These are phyloP conservation scores for Aurelia sp. DNA, from an alignment of 30 jellyfish, hydroid and myxozoan genomes.

Conservation along the genomic window DNA sequence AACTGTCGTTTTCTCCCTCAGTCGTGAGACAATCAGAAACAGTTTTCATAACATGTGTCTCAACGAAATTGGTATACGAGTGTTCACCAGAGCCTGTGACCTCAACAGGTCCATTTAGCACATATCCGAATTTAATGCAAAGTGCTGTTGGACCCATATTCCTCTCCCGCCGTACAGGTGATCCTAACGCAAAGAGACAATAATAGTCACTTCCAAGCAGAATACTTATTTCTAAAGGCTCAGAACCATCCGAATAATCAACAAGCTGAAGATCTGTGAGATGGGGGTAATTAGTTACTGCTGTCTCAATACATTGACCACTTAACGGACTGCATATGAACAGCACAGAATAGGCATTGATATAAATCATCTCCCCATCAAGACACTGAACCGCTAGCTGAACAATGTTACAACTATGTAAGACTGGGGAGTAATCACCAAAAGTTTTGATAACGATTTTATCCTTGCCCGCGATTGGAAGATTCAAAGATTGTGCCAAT, in stretches of 20 bases:
- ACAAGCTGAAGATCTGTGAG: constrained; percentile 32
- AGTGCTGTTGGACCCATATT: neutral
- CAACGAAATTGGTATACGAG: neutral
- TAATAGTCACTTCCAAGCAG: constrained; percentile 14
- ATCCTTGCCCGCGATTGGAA: constrained; percentile 23
- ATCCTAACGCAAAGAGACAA: constrained; percentile 2
- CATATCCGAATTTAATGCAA: neutral
- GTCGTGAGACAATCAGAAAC: neutral
- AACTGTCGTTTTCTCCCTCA: neutral
- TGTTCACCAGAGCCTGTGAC: neutral
- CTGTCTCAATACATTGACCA: constrained; percentile 13
- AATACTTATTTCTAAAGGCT: neutral
- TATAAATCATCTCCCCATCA: neutral
- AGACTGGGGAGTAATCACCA: constrained; percentile 27
- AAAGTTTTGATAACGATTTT: constrained; percentile 20
- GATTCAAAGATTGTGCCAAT: neutral
- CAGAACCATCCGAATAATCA: constrained; percentile 16
- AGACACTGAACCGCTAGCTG: constrained; percentile 4
- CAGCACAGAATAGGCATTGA: constrained; percentile 33
- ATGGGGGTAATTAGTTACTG: constrained; percentile 15
- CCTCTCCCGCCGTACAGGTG: neutral
- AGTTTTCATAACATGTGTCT: constrained; percentile 17
- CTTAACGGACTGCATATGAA: constrained; percentile 48
- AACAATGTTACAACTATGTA: constrained; percentile 10
- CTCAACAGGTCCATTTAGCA: neutral